A percentile compares a stretch with the other conserved stretches of the same genome.
These are phyloP conservation scores for Sycophila sp. DNA, from an alignment of 1,140 invertebrate species.

Conservation along the genomic window DNA sequence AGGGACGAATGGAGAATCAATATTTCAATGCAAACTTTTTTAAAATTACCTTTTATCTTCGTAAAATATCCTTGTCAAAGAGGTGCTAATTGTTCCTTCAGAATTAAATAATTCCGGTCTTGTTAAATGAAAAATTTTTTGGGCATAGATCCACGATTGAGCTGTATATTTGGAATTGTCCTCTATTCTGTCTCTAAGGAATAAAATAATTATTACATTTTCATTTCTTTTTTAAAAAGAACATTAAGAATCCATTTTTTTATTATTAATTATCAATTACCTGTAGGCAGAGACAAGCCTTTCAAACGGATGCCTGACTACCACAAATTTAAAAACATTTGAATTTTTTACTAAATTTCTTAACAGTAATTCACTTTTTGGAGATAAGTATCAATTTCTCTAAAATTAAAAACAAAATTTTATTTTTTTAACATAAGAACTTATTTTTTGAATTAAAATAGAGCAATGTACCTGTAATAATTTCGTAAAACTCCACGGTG, in stretches of 20 bases:
- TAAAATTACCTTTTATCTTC: constrained; percentile 50
- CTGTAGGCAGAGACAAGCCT: constrained; percentile 67
- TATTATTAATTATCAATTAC: constrained; percentile 48
- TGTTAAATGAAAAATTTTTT: constrained; percentile 59
- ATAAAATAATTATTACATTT: neutral
- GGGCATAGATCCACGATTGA: constrained; percentile 61
- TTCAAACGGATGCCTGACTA: constrained; percentile 68
- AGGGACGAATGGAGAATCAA: no score
- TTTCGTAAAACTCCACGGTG: constrained; percentile 40
- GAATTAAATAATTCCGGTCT: constrained; percentile 58
- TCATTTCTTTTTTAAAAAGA: neutral
- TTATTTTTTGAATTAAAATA: neutral
- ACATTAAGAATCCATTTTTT: no score
- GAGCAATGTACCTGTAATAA: constrained; percentile 53
- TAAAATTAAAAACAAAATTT: constrained; percentile 40
- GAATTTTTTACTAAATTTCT: constrained; percentile 43
- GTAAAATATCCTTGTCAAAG: constrained; percentile 55
- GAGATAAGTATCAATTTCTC: constrained; percentile 53
- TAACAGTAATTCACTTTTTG: constrained; percentile 45
- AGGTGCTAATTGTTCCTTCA: constrained; percentile 43
- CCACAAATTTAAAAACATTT: constrained; percentile 59
- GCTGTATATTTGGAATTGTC: constrained; percentile 59
- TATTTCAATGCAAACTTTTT: neutral
- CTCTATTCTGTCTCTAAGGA: constrained; percentile 63
- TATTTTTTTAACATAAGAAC: neutral